phyloP scores from a whole-genome alignment of 2,113 vertebrate species.

The Setophaga coronata region DNA sequence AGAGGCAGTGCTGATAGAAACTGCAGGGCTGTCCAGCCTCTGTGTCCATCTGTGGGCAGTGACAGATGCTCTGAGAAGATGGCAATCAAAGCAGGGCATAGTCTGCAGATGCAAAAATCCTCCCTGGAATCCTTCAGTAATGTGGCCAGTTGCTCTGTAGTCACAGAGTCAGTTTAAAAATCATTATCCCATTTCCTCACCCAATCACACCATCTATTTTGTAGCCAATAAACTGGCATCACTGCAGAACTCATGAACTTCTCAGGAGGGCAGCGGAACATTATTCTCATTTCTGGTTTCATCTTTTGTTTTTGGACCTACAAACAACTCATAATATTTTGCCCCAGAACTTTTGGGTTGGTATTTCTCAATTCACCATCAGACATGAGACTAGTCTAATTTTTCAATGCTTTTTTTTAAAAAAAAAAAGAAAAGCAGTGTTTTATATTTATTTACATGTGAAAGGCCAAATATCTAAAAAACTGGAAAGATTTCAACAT shows the following conservation, averaged over 20 bases:
- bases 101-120: neutral
- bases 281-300: neutral
- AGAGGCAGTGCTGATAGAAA: neutral
- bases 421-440: neutral
- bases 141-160: neutral
- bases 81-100: neutral
- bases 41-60: neutral
- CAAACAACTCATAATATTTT: neutral
- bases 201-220: neutral
- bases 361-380: neutral
- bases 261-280: neutral
- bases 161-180: neutral
- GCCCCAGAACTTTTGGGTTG: neutral
- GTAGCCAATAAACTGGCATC: neutral
- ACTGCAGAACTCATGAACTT: neutral
- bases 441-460: neutral
- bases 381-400: neutral
- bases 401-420: neutral
- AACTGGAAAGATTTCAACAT: neutral
- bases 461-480: neutral
- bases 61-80: neutral
- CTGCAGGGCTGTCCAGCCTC: neutral
- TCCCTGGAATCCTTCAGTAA: neutral
- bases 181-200: neutral
- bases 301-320: neutral